Conservation (phyloP, 2,797 vertebrate genomes). For the Anisognathus igniventris region DNA sequence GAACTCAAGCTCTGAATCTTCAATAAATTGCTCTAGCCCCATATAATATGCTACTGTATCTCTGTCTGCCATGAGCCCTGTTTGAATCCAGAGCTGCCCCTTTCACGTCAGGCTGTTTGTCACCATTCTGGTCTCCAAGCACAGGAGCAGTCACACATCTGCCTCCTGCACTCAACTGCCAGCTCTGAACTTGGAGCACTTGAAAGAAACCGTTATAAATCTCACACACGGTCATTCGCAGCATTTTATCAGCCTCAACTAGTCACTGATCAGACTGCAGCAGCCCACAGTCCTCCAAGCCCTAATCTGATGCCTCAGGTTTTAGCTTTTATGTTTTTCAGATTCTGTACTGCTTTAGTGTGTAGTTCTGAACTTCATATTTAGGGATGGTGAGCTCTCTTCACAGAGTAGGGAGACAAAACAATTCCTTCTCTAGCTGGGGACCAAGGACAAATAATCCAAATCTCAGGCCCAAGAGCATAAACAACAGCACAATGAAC, state of each 20-base stretch:
- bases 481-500: fast-evolving
- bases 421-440: neutral
- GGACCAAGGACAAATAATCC: neutral
- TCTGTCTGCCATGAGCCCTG: neutral
- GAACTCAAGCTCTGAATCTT: neutral
- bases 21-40: neutral
- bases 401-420: neutral
- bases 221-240: neutral
- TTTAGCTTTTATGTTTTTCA: neutral
- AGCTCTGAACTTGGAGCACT: neutral
- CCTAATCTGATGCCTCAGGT: neutral
- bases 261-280: neutral
- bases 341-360: neutral
- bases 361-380: neutral
- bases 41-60: neutral
- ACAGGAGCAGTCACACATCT: neutral
- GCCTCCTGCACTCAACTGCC: neutral
- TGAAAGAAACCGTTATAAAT: neutral
- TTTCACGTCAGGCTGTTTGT: neutral
- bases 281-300: neutral
- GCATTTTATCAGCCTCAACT: neutral
- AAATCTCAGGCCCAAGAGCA: neutral
- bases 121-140: neutral
- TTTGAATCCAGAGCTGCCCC: neutral
- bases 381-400: neutral